These are phyloP conservation scores for Chrysocyon brachyurus DNA, from an alignment of 2,797 vertebrate genomes.

Conservation along the genomic window DNA sequence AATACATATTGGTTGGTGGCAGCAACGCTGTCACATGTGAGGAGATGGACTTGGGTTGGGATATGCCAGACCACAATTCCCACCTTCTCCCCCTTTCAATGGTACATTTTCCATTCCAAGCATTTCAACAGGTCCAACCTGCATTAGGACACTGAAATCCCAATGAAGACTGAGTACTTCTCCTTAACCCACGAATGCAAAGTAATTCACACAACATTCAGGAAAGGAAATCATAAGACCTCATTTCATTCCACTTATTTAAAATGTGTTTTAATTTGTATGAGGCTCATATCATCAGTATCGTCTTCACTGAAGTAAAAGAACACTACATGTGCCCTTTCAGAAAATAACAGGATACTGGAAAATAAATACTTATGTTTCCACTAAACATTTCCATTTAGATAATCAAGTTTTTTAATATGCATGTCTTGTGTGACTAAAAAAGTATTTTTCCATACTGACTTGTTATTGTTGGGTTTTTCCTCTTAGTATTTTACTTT, in stretches of 20 bases:
- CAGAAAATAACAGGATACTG: neutral
- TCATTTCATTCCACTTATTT: neutral
- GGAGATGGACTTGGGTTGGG: neutral
- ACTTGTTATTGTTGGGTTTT: neutral
- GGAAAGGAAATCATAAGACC: neutral
- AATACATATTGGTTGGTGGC: neutral
- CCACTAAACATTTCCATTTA: neutral
- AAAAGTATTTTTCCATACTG: neutral
- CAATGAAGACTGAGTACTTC: neutral
- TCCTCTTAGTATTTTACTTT: neutral
- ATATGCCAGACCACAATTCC: neutral
- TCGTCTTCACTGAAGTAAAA: slow-evolving; percentile 2
- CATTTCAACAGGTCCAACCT: neutral
- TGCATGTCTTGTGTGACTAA: neutral
- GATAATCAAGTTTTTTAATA: neutral
- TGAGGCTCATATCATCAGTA: neutral
- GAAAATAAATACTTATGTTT: neutral
- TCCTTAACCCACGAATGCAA: neutral
- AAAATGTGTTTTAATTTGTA: neutral
- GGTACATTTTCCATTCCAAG: neutral
- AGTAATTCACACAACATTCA: neutral
- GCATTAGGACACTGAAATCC: neutral
- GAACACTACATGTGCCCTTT: neutral
- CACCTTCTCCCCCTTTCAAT: neutral
- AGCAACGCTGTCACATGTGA: neutral